phyloP scores from a whole-genome alignment of 2,888 invertebrate genomes.

The Troides helena region DNA sequence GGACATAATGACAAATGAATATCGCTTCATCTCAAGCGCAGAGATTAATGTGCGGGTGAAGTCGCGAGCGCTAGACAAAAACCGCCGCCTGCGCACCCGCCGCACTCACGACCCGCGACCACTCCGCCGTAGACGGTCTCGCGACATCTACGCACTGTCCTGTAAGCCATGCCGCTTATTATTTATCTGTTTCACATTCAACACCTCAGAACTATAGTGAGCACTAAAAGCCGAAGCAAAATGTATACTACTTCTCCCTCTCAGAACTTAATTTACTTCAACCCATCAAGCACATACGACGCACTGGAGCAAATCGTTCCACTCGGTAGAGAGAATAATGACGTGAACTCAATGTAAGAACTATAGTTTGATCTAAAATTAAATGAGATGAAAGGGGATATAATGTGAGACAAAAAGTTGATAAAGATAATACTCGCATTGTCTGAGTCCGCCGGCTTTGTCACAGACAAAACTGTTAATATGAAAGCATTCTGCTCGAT shows the following conservation, averaged over 20 bases:
- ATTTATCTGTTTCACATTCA: slow-evolving; percentile 68
- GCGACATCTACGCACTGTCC: slow-evolving; percentile 63
- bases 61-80: slow-evolving; percentile 70
- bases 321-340: slow-evolving; percentile 72
- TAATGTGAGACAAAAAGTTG: slow-evolving; percentile 71
- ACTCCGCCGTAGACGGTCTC: slow-evolving; percentile 60
- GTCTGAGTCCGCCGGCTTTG: slow-evolving; percentile 71
- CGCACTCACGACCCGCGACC: slow-evolving; percentile 64
- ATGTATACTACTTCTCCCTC: slow-evolving; percentile 29
- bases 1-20: slow-evolving; percentile 76
- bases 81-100: slow-evolving; percentile 68
- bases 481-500: slow-evolving; percentile 74
- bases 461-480: slow-evolving; percentile 70
- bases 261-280: slow-evolving; percentile 33
- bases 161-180: slow-evolving; percentile 74
- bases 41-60: slow-evolving; percentile 74
- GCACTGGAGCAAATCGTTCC: slow-evolving; percentile 40
- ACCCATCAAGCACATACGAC: slow-evolving; percentile 39
- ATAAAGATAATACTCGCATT: slow-evolving; percentile 62
- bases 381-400: slow-evolving; percentile 77
- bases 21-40: slow-evolving; percentile 73
- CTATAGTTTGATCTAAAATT: slow-evolving; percentile 78
- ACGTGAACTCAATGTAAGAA: slow-evolving; percentile 75
- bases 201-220: slow-evolving; percentile 45
- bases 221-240: slow-evolving; percentile 32